Conservation (phyloP, 2,888 invertebrate genomes). For the Adela reaumurella region DNA sequence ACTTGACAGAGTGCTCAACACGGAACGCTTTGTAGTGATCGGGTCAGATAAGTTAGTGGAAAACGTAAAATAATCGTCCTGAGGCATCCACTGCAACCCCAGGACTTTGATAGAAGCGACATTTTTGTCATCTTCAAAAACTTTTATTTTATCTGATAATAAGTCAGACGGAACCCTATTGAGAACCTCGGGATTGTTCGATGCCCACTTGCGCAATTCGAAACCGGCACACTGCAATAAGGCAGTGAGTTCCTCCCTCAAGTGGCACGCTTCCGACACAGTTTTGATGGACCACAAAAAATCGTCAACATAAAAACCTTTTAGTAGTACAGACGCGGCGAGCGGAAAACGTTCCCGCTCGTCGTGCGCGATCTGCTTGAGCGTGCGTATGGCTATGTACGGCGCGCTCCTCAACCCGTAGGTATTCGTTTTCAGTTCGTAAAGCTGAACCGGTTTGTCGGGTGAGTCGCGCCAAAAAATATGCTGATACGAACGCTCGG, state of each 20-base stretch:
- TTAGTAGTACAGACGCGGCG: conserved; percentile 4
- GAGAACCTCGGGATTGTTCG: conserved; percentile 2
- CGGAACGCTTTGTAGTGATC: conserved; percentile 4
- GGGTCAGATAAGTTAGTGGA: not conserved
- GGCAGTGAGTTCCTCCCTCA: conserved; percentile 9
- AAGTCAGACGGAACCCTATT: conserved; percentile 1
- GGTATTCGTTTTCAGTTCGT: conserved; percentile 10
- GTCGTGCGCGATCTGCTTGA: conserved; percentile 9
- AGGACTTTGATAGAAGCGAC: conserved; percentile 9
- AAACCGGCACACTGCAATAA: conserved; percentile 14
- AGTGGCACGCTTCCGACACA: conserved; percentile 1
- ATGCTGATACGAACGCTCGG: conserved; percentile 7
- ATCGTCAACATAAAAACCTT: conserved; percentile 8
- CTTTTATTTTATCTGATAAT: conserved; percentile 6
- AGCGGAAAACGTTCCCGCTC: conserved; percentile 6
- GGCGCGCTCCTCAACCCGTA: conserved; percentile 8
- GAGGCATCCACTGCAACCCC: conserved; percentile 11
- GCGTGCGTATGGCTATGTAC: conserved; percentile 7
- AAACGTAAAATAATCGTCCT: conserved; percentile 7
- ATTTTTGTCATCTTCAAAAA: conserved; percentile 5
- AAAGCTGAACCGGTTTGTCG: conserved; percentile 9
- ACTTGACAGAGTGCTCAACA: conserved; percentile 5
- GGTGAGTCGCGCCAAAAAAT: conserved; percentile 11
- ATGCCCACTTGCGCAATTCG: conserved; percentile 12
- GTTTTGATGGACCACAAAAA: conserved; percentile 5